Conservation (phyloP, 1,140 invertebrate genomes). For the Drosophila ananassae region DNA sequence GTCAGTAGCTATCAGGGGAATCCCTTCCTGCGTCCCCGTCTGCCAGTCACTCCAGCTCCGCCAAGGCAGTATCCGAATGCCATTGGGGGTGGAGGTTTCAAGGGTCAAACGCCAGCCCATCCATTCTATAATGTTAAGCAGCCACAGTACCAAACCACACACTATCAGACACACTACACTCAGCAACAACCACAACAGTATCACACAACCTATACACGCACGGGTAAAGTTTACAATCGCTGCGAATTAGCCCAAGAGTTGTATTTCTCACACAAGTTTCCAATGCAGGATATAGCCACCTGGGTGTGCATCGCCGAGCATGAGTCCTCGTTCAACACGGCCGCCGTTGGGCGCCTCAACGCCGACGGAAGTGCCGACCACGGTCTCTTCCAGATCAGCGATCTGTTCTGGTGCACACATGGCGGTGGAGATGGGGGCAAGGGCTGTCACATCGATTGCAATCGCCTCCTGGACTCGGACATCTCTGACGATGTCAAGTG, state of each 20-base stretch:
- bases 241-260: constrained; percentile 89
- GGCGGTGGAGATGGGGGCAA: constrained; percentile 85
- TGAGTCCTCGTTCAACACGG: constrained; percentile 90
- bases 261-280: constrained; percentile 84
- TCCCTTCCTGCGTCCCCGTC: constrained; percentile 28
- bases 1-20: constrained; percentile 32
- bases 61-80: constrained; percentile 55
- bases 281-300: constrained; percentile 83
- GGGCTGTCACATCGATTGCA: constrained; percentile 87
- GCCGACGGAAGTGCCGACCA: constrained; percentile 87
- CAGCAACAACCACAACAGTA: constrained; percentile 41
- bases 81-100: constrained; percentile 14
- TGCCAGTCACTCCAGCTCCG: constrained; percentile 16
- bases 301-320: constrained; percentile 91
- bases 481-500: constrained; percentile 88
- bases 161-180: constrained; percentile 48
- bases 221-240: constrained; percentile 87
- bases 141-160: constrained; percentile 21
- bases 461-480: constrained; percentile 87
- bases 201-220: constrained; percentile 41
- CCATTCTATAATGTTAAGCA: constrained; percentile 49
- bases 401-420: constrained; percentile 89
- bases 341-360: constrained; percentile 85
- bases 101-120: constrained; percentile 35
- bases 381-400: constrained; percentile 84